Evolutionary conservation across 2,113 vertebrate species (phyloP), one percentile per base, ranked within the genome.

Genomic region (Odobenus rosmarus): DNA sequence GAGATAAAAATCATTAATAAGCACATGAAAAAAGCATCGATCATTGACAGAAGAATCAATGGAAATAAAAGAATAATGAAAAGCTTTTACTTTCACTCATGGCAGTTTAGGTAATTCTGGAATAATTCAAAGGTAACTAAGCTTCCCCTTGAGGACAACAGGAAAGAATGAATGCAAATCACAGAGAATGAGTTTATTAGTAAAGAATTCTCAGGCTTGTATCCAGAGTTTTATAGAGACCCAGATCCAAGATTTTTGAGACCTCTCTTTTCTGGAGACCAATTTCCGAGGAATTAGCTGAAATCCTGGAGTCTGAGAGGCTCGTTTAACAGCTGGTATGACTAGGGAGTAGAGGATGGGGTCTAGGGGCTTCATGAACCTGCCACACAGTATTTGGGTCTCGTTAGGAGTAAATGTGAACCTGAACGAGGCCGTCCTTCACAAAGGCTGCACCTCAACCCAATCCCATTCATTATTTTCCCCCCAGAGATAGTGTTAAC

Each of bases 1-100:
- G 67, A 90, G 90, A 59, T 91, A 42, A 91, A 89, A 92, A n/a
- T 74, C 31, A 31, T 85, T 96, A 61, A 76, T 71, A 69, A 59
- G 77, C 55, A 36, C 64, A 42, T 83, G 76, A 96, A 95, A 71
- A 86, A 80, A 80, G n/a, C 9, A 83, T 84, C 79, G 64, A 39
- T 88, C 76, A 69, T 93, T 67, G 71, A 80, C 33, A 42, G 4
- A 24, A 39, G 49, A 69, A 88, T 97, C 93, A 39, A 81, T 85
- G 51, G 55, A 62, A 74, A 88, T 76, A 61, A 18, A 88, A 81
- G 82, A 80, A 71, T 31, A 88, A 88, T 31, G n/a, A 49, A 53
- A 81, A 87, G n/a, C n/a, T 79, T 85, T 96, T 84, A 28, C 42
- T 85, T 92, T 39, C 57, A 4, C 21, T 64, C 16, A 4, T 7